phyloP scores from a whole-genome alignment of 2,888 invertebrate species.

The Phyllotreta cruciferae region DNA sequence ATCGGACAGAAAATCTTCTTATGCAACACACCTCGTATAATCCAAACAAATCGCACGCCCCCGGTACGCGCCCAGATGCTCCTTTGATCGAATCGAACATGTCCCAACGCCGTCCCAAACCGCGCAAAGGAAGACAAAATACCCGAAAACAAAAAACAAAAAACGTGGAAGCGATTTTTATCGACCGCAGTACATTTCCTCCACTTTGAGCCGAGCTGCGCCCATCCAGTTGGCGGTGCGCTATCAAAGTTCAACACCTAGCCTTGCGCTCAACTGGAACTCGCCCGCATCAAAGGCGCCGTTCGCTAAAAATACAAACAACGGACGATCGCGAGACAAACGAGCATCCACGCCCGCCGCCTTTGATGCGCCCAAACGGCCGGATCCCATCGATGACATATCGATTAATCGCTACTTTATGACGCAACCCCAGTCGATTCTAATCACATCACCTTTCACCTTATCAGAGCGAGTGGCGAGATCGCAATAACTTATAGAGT shows the following conservation, averaged over 20 bases:
- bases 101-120: too few relatives aligned
- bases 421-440: too few relatives aligned
- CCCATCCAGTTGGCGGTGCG: constrained; percentile 45
- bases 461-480: too few relatives aligned
- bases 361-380: constrained; percentile 47
- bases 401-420: too few relatives aligned
- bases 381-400: too few relatives aligned
- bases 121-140: background rate
- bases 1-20: too few relatives aligned
- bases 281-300: constrained; percentile 57
- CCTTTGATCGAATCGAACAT: too few relatives aligned
- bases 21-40: too few relatives aligned
- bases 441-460: too few relatives aligned
- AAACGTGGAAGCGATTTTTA: constrained; percentile 14
- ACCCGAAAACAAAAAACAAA: constrained; percentile 7
- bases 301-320: constrained; percentile 57
- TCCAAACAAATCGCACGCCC: too few relatives aligned
- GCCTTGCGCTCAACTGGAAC: constrained; percentile 57
- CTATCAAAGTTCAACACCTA: constrained; percentile 50
- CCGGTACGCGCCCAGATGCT: too few relatives aligned
- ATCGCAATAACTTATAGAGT: too few relatives aligned
- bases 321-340: constrained; percentile 50
- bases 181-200: constrained; percentile 56
- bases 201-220: constrained; percentile 51
- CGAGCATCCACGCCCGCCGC: constrained; percentile 46